A percentile compares a stretch with the other conserved stretches of the same genome.
Conservation (phyloP, 2,888 invertebrate genomes). For the Sussaba pulchella region DNA sequence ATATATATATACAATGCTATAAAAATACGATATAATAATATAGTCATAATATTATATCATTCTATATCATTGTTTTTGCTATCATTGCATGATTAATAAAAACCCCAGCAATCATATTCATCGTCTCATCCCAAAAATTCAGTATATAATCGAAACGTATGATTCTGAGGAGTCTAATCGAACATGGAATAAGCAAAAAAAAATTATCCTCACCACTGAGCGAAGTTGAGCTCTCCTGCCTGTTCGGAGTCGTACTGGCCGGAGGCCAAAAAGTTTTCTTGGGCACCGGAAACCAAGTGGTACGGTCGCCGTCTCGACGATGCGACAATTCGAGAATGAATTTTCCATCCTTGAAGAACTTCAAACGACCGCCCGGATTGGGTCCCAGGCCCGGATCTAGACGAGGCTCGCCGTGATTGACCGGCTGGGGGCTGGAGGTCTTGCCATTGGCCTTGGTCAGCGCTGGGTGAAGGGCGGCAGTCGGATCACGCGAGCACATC, state of each 20-base stretch:
- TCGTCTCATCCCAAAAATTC: too few relatives aligned
- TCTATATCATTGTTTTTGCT: too few relatives aligned
- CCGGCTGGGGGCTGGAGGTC: conserved; percentile 79
- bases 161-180: not conserved
- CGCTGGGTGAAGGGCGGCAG: conserved; percentile 81
- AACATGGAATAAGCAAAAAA: too few relatives aligned
- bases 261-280: conserved; percentile 95
- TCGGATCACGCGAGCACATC: conserved; percentile 83
- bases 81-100: too few relatives aligned
- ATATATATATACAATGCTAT: too few relatives aligned
- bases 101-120: too few relatives aligned
- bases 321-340: conserved; percentile 94
- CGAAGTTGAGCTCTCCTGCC: conserved; percentile 91
- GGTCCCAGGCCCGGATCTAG: conserved; percentile 78
- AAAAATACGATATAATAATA: too few relatives aligned
- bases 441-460: conserved; percentile 83
- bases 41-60: too few relatives aligned
- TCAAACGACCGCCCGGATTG: conserved; percentile 90
- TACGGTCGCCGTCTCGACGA: conserved; percentile 91
- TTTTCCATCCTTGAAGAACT: conserved; percentile 96
- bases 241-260: conserved; percentile 89
- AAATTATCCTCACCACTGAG: conserved; percentile 93
- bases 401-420: conserved; percentile 78
- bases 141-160: too few relatives aligned
- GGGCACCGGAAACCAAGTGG: conserved; percentile 95